Percentiles rank a stretch among this genome's conserved stretches.
Evolutionary conservation across 2,113 vertebrate genomes (phyloP).

Genomic region (Procavia capensis): DNA sequence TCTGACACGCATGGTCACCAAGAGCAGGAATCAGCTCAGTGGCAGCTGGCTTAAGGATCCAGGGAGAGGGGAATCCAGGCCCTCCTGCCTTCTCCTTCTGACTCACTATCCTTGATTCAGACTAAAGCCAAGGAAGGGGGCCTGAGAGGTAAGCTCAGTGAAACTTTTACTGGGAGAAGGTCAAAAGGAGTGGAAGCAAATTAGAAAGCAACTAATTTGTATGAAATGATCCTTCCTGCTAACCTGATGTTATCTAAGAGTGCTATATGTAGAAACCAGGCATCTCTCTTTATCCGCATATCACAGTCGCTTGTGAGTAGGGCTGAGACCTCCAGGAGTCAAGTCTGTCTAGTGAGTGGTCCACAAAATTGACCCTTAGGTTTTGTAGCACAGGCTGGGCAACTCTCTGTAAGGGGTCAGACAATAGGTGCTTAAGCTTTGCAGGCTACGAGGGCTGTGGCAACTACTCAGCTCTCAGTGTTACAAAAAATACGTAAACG

Average conservation of each 20-base stretch:
- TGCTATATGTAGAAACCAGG: background rate
- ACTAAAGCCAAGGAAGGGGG: background rate
- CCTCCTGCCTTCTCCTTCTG: background rate
- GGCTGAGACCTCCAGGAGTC: background rate
- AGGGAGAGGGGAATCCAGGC: background rate
- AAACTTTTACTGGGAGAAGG: background rate
- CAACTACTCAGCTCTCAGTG: background rate
- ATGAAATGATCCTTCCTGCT: background rate
- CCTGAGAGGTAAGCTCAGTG: background rate
- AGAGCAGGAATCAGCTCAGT: no score
- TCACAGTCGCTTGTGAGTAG: background rate
- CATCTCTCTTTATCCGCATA: background rate
- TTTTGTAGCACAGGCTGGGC: background rate
- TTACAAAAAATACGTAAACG: slow-evolving; percentile 2
- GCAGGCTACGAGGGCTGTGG: background rate
- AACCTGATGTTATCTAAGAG: background rate
- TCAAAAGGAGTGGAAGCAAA: background rate
- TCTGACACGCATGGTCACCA: no score
- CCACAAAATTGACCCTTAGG: background rate
- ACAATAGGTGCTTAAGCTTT: background rate
- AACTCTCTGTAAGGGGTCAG: background rate
- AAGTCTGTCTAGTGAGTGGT: background rate
- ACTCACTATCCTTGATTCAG: background rate
- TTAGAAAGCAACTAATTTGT: slow-evolving; percentile 2
- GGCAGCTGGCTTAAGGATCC: background rate